Base-by-base conservation (phyloP, 2,888 invertebrate species). In the Cephus spinipes region DNA sequence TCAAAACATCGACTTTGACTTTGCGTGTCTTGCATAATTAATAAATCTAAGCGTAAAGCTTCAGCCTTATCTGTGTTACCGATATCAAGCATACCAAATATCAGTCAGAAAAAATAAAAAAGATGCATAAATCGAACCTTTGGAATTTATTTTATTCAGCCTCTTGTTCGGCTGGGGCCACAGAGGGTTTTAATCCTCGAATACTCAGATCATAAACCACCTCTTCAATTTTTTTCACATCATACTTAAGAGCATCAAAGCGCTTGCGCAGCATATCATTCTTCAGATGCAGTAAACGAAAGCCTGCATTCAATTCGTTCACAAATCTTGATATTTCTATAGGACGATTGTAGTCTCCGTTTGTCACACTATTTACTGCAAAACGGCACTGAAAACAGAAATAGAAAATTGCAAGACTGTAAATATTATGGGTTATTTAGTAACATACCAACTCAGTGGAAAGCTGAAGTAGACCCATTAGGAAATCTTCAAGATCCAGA, bases 181-280 rank as follows among this genome's bases (percentile, higher is more conserved):
- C 87, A 74, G 77, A 86, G 86, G 93, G 93, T 87, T 94, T 93
- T 11, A 97, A 92, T 0, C 97, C 97, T 34, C 97, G 92, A 83
- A 97, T 96, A 81, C 96, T 96, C 69, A 98, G 93, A 88, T 98
- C 97, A 87, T 97, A 97, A 0, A 97, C 97, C 0, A 98, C 96
- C 90, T 97, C 97, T 89, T 98, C 98, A 30, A 98, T 97, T 91
- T 98, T 98, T 92, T 98, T 98, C 33, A 98, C 95, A 88, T 98
- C 98, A 88, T 98, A 98, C 83, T 98, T 96, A 3, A 98, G 92
- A 0, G 95, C 95, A 92, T 98, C 98, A 86, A 96, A 98, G 23
- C 96, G 93, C 89, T 97, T 98, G 76, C 98, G 93, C 4, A 98
- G 92, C 11, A 95, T 94, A 89, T 98, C 98, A 91, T 98, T 98